Percentiles rank a stretch among this genome's conserved stretches.
phyloP scores from a whole-genome alignment of 2,113 vertebrate genomes.

The Pardalotus punctatus region DNA sequence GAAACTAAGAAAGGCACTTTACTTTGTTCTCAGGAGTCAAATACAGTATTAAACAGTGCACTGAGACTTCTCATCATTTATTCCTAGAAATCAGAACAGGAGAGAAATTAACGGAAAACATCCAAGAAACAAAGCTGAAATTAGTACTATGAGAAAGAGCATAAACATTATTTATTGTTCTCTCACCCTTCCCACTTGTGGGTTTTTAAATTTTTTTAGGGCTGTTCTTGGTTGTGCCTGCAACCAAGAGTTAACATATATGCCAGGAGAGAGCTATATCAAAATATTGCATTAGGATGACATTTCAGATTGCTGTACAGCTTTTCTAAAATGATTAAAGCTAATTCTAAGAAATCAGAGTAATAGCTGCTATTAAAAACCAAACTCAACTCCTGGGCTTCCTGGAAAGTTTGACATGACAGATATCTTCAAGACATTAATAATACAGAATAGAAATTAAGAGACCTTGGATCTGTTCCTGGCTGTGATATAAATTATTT shows the following conservation, averaged over 20 bases:
- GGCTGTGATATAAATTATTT: slow-evolving; percentile 3
- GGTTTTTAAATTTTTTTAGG: not conserved
- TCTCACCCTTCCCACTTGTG: not conserved
- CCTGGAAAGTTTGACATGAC: slow-evolving; percentile 62
- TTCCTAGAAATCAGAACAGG: not conserved
- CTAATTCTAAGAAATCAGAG: slow-evolving; percentile 66
- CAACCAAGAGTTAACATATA: slow-evolving; percentile 12
- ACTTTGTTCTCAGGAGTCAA: not conserved
- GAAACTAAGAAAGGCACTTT: not conserved
- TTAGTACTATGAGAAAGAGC: not conserved
- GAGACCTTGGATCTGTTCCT: slow-evolving; percentile 10
- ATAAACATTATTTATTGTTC: not conserved
- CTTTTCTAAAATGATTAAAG: slow-evolving; percentile 58
- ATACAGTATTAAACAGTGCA: not conserved
- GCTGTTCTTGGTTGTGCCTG: not conserved
- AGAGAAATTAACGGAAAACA: not conserved
- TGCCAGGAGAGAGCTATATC: not conserved
- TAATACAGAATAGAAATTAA: slow-evolving; percentile 39
- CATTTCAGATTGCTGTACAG: slow-evolving; percentile 54
- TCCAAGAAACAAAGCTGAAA: not conserved
- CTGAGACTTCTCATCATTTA: not conserved
- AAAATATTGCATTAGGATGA: slow-evolving; percentile 56
- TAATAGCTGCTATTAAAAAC: slow-evolving; percentile 63
- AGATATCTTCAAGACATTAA: slow-evolving; percentile 55
- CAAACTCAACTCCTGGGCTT: slow-evolving; percentile 38